These are phyloP conservation scores for Megalops cyprinoides DNA, from an alignment of 2,797 vertebrate genomes.

Conservation along the genomic window DNA sequence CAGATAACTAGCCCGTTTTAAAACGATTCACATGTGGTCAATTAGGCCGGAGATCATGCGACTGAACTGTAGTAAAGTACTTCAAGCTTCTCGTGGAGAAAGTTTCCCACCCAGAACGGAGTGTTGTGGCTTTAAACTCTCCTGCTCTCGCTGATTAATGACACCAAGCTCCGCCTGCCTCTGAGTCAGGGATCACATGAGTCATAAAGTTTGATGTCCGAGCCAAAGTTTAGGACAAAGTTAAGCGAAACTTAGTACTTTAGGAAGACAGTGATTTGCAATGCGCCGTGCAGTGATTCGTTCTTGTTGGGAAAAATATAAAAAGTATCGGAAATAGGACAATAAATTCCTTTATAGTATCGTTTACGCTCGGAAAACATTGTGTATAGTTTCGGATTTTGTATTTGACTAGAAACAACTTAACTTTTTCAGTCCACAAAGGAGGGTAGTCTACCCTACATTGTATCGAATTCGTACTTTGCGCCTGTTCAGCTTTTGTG, in stretches of 20 bases:
- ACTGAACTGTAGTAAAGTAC: not conserved
- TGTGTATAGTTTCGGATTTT: not conserved
- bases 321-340: not conserved
- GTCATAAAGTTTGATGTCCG: slow-evolving; percentile 80
- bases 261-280: slow-evolving; percentile 75
- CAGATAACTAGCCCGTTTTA: not conserved
- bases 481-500: not conserved
- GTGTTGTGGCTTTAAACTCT: slow-evolving; percentile 70
- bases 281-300: slow-evolving; percentile 38
- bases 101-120: slow-evolving; percentile 25
- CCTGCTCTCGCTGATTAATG: slow-evolving; percentile 57
- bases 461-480: slow-evolving; percentile 1
- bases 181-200: slow-evolving; percentile 70
- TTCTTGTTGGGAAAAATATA: slow-evolving; percentile 10
- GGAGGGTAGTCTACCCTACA: not conserved
- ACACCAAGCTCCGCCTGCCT: slow-evolving; percentile 59
- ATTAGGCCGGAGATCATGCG: slow-evolving; percentile 7
- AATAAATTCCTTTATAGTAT: not conserved
- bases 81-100: not conserved
- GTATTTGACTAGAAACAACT: slow-evolving; percentile 16
- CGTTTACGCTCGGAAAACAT: not conserved
- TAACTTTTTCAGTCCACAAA: not conserved
- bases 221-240: slow-evolving; percentile 77
- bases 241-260: slow-evolving; percentile 64
- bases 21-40: slow-evolving; percentile 14